phyloP scores from a whole-genome alignment of 2,797 vertebrate species.

The Aplochiton taeniatus region DNA sequence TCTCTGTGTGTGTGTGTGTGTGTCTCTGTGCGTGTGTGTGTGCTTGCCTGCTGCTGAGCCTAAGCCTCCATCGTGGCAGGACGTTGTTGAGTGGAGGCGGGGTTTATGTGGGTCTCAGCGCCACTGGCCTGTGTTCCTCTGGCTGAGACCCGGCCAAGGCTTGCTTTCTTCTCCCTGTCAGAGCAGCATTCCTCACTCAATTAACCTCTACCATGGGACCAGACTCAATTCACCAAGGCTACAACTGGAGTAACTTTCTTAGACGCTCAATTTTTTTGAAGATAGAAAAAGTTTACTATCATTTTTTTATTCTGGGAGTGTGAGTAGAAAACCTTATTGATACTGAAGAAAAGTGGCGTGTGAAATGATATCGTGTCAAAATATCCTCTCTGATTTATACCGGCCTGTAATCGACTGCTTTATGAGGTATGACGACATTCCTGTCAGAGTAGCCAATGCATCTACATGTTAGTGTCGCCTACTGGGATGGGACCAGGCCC shows the following conservation, averaged over 20 bases:
- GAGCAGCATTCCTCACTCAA: constrained; percentile 47
- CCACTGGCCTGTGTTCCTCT: constrained; percentile 36
- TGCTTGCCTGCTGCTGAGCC: too few species aligned
- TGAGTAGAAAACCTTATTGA: constrained; percentile 25
- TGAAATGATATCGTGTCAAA: constrained; percentile 43
- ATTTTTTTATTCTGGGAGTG: constrained; percentile 4
- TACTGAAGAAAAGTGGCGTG: constrained; percentile 33
- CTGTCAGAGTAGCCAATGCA: neutral
- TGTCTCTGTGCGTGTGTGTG: too few species aligned
- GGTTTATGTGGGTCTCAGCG: constrained; percentile 23
- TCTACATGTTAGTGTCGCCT: constrained; percentile 47
- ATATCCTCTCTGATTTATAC: constrained; percentile 45
- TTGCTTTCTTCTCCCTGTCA: constrained; percentile 41
- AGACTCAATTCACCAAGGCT: constrained; percentile 49
- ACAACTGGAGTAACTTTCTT: constrained; percentile 43
- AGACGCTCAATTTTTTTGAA: constrained; percentile 36
- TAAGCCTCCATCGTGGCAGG: too few species aligned
- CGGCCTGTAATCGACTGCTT: constrained; percentile 52
- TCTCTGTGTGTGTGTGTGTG: too few species aligned
- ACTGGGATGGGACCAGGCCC: constrained; percentile 35
- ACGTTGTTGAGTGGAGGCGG: constrained; percentile 5
- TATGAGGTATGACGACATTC: constrained; percentile 57
- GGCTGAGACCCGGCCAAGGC: constrained; percentile 42
- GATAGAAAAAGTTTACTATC: constrained; percentile 17
- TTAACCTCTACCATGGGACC: constrained; percentile 43